Percentiles rank a stretch among this genome's conserved stretches.
Evolutionary conservation across 2,113 vertebrate species (phyloP).

Genomic region (Myotis lucifugus): DNA sequence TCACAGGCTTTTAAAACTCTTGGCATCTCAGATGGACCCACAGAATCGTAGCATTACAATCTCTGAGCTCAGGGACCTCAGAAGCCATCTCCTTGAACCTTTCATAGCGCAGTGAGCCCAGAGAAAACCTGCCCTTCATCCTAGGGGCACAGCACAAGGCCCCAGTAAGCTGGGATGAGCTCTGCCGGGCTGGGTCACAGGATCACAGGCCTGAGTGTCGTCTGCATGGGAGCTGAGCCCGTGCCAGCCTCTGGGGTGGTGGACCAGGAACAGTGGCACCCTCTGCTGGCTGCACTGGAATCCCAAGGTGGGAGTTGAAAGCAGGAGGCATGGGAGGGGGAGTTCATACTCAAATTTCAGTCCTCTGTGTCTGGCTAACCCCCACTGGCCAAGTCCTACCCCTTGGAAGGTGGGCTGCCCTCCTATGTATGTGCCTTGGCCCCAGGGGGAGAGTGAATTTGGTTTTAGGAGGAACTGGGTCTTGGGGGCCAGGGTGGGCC

Average conservation of each 20-base stretch:
- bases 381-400: not conserved
- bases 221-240: not conserved
- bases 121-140: not conserved
- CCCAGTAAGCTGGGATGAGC: not conserved
- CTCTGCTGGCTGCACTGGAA: slow-evolving; percentile 44
- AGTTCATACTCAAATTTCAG: not conserved
- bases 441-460: not conserved
- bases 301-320: not conserved
- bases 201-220: not conserved
- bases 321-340: not conserved
- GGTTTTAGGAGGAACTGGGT: not conserved
- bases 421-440: not conserved
- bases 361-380: not conserved
- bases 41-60: not conserved
- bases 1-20: slow-evolving; percentile 37
- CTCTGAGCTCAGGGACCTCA: not conserved
- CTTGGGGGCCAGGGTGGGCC: not conserved
- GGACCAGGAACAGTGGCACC: not conserved
- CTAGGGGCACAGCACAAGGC: not conserved
- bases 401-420: not conserved
- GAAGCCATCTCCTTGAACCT: not conserved
- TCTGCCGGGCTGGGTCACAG: not conserved
- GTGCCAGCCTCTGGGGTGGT: not conserved
- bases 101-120: not conserved
- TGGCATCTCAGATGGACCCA: slow-evolving; percentile 11